Conservation (phyloP, 2,797 vertebrate genomes). For the Cirrhinus molitorella region DNA sequence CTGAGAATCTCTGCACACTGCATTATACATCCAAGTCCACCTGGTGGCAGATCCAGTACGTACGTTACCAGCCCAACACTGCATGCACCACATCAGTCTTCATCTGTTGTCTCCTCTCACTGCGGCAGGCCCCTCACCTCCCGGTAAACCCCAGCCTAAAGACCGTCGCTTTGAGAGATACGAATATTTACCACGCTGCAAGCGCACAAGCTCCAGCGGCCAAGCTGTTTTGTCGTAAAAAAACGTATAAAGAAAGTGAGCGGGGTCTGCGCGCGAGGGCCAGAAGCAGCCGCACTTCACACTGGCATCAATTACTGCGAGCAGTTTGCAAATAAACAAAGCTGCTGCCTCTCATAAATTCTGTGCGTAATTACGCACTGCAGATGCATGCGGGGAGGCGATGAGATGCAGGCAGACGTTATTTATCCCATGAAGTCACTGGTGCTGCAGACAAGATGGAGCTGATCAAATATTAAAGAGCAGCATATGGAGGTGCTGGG, state of each 20-base stretch:
- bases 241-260: conserved; percentile 22
- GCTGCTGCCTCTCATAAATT: conserved; percentile 84
- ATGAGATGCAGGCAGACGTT: conserved; percentile 83
- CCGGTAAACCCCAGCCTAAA: background rate
- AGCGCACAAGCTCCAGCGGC: conserved; percentile 10
- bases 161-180: background rate
- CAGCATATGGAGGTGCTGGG: conserved; percentile 80
- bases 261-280: conserved; percentile 9
- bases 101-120: background rate
- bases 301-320: conserved; percentile 80
- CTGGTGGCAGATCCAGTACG: background rate
- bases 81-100: background rate
- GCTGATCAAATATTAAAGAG: conserved; percentile 90
- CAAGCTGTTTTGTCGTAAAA: conserved; percentile 17
- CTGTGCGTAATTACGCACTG: conserved; percentile 86
- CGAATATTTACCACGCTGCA: conserved; percentile 18
- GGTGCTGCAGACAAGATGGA: conserved; percentile 84
- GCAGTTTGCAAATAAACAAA: conserved; percentile 81
- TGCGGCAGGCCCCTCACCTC: background rate
- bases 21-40: background rate
- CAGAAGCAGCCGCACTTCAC: conserved; percentile 48
- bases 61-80: background rate
- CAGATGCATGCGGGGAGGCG: conserved; percentile 76
- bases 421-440: conserved; percentile 88
- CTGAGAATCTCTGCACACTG: background rate